These are phyloP conservation scores for Athripsodes cinereus DNA, from an alignment of 2,888 invertebrate genomes.

Conservation along the genomic window DNA sequence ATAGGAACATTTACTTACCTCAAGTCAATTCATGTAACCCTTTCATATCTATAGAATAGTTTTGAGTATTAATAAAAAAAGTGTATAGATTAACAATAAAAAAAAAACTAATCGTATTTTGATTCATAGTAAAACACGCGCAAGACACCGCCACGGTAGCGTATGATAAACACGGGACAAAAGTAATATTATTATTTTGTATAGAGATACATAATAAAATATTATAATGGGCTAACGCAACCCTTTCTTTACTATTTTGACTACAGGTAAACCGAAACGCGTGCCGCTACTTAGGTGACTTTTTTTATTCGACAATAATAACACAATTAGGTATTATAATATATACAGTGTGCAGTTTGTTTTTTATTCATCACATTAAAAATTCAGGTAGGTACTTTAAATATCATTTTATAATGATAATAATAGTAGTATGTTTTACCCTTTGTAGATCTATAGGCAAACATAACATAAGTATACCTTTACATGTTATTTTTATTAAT, in stretches of 20 bases:
- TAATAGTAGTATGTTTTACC: neutral
- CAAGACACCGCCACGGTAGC: too few relatives aligned
- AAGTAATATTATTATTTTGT: too few relatives aligned
- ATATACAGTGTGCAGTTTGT: neutral
- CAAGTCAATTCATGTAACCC: too few relatives aligned
- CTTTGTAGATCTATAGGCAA: neutral
- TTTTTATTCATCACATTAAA: neutral
- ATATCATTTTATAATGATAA: too few relatives aligned
- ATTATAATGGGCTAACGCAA: neutral
- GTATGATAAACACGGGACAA: too few relatives aligned
- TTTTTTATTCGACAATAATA: neutral
- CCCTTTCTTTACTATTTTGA: neutral
- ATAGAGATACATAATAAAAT: neutral
- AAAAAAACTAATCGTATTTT: neutral
- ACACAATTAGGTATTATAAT: neutral
- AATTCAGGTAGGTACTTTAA: neutral
- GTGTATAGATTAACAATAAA: too few relatives aligned
- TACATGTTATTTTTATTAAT: neutral
- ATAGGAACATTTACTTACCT: too few relatives aligned
- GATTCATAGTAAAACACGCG: neutral
- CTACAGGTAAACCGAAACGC: neutral
- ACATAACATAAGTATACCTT: neutral
- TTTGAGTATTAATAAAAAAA: too few relatives aligned
- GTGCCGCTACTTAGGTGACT: neutral
- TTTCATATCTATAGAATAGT: too few relatives aligned